Percentiles rank a stretch among this genome's conserved stretches.
Evolutionary conservation across 2,888 invertebrate species (phyloP).

Genomic region (Coleophora flavipennella): DNA sequence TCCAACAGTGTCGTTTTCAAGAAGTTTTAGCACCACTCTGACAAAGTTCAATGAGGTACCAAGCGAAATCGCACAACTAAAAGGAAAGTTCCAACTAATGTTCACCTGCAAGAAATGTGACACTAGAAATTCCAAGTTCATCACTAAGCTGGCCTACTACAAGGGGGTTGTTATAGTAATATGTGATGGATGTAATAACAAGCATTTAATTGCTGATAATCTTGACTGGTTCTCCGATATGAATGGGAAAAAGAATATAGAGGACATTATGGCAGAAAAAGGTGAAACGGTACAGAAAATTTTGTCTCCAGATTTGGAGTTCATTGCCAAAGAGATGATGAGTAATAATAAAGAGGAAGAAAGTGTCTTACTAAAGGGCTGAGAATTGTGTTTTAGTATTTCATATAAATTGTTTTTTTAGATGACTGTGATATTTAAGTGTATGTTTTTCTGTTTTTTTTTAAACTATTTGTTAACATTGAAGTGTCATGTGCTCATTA

Average conservation of each 20-base stretch:
- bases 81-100: conserved; percentile 77
- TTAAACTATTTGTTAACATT: no score
- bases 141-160: conserved; percentile 88
- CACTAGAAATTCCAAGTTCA: conserved; percentile 82
- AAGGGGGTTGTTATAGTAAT: conserved; percentile 93
- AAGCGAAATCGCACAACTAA: conserved; percentile 30
- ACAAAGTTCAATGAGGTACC: conserved; percentile 33
- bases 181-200: conserved; percentile 89
- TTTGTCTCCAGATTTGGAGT: conserved; percentile 61
- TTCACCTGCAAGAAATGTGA: conserved; percentile 94
- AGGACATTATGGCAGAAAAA: conserved; percentile 88
- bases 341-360: conserved; percentile 25
- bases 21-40: conserved; percentile 39
- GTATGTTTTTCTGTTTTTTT: no score
- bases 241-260: conserved; percentile 86
- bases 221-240: conserved; percentile 93
- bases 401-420: no score
- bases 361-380: conserved; percentile 14
- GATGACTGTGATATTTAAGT: no score
- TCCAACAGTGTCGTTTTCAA: conserved; percentile 42
- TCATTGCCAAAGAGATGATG: conserved; percentile 50
- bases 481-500: neutral
- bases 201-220: conserved; percentile 97
- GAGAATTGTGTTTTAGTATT: conserved; percentile 3
- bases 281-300: conserved; percentile 84